Base-by-base conservation (phyloP, 1,140 invertebrate species). In the Scaptomyza montana region DNA sequence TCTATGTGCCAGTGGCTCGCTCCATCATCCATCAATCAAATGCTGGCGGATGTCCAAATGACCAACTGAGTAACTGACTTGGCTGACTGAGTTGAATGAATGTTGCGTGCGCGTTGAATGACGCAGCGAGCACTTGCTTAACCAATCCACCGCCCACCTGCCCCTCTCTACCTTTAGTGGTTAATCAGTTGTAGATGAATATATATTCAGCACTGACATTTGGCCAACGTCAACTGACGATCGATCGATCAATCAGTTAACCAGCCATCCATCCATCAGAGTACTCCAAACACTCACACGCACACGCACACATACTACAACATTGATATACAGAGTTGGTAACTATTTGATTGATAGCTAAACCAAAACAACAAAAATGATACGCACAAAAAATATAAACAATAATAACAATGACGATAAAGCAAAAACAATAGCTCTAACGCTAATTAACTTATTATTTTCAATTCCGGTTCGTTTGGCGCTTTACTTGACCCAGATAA, bases 1-100 rank as follows among this genome's bases (percentile, higher is more conserved):
- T 77, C 77, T 74, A 61, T 63, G 66, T 53, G 62, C 43, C 59
- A 6, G 21, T 25, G 21, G 54, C 43, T 16, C 16, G 16, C 63
- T 67, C 66, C 80, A 79, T 78, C 75, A 67, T 89, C 84, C 78
- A 87, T 87, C 82, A 89, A 87, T 87, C 82, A 89, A 86, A 71
- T 30, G 25, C 72, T 82, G 84, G 72, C 84, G 82, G 68, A 87
- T 81, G 78, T 79, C 82, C 75, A 89, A 74, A 67, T 81, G 81
- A 78, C 63, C 66, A 65, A 71, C 51, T 61, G 63, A 47, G 33
- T 64, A 55, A 33, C 61, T 53, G 61, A 13, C 49, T 47, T 64
- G 54, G 49, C 55, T 84, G 59, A 61, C 56, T 51, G 53, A 59
- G 30, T 41, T 69, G 59, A 41, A 21, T 68, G 47, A 36, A 43